Percentiles rank a stretch among this genome's conserved stretches.
phyloP scores from a whole-genome alignment of 2,797 vertebrate genomes.

The Myotis pilosus region DNA sequence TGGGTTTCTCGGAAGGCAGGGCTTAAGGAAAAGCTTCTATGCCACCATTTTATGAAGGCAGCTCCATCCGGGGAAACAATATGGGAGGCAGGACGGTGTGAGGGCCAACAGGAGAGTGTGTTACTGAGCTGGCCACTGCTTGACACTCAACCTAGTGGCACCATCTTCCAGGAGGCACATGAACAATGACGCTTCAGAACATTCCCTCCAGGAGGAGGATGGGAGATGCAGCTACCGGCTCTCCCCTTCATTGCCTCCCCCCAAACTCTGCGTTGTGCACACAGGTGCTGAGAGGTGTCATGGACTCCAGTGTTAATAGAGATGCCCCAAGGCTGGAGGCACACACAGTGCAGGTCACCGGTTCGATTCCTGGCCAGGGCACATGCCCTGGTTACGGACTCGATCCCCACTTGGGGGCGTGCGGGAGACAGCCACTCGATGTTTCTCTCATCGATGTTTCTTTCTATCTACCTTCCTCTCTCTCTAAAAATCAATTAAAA shows the following conservation, averaged over 20 bases:
- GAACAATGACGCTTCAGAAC: neutral
- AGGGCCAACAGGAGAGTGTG: no score
- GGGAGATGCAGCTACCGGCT: neutral
- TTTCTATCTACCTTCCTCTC: no score
- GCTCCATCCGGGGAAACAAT: neutral
- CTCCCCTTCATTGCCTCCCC: rapidly evolving
- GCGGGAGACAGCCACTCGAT: no score
- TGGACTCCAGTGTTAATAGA: neutral
- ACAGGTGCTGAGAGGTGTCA: neutral
- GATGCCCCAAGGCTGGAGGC: neutral
- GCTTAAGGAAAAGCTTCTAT: neutral
- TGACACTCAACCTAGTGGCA: neutral
- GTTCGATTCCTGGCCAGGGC: no score
- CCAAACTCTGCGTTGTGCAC: neutral
- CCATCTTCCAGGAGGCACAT: neutral
- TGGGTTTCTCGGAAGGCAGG: neutral
- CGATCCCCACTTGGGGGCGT: no score
- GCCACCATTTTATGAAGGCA: neutral
- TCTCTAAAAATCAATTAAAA: no score
- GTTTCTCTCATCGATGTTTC: no score
- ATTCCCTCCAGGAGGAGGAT: neutral
- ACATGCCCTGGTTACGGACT: no score
- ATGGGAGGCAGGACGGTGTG: neutral
- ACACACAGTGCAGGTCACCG: neutral
- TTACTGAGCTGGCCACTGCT: neutral